A percentile compares a stretch with the other conserved stretches of the same genome.
These are phyloP conservation scores for Sinella curviseta DNA, from an alignment of 1,140 invertebrate species.

Conservation along the genomic window DNA sequence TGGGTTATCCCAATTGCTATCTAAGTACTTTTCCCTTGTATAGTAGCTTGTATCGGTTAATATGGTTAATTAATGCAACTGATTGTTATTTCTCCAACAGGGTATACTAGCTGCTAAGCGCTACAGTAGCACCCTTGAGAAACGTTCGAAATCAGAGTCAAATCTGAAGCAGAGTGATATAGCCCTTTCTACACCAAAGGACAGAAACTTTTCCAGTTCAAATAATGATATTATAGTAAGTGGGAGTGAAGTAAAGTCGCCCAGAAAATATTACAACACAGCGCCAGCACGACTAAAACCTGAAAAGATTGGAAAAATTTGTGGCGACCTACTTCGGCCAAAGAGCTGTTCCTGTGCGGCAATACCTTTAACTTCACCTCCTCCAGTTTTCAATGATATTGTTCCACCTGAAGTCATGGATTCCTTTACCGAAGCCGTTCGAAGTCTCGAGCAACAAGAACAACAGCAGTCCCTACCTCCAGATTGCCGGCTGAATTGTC, in stretches of 20 bases:
- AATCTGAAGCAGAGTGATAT: conserved; percentile 68
- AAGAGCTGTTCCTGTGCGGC: conserved; percentile 47
- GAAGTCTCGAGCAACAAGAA: conserved; percentile 30
- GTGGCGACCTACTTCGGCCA: conserved; percentile 30
- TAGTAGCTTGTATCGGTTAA: no score
- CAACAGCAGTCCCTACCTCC: conserved; percentile 30
- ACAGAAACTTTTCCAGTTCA: conserved; percentile 33
- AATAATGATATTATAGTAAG: conserved; percentile 33
- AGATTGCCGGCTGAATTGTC: conserved; percentile 6
- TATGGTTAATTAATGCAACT: not conserved
- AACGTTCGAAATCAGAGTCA: conserved; percentile 86
- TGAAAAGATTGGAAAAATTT: conserved; percentile 48
- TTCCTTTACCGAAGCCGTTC: conserved; percentile 41
- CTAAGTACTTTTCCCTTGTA: not conserved
- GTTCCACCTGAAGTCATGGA: conserved; percentile 43
- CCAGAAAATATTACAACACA: conserved; percentile 46
- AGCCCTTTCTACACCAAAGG: conserved; percentile 47
- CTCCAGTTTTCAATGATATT: conserved; percentile 22
- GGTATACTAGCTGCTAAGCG: conserved; percentile 94
- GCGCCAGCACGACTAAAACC: conserved; percentile 42
- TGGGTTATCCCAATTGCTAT: conserved; percentile 46
- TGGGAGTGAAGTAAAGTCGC: conserved; percentile 33
- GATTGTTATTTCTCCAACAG: conserved; percentile 51
- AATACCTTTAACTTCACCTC: conserved; percentile 27
- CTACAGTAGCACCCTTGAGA: conserved; percentile 85